Evolutionary conservation across 2,797 vertebrate species (phyloP).

Genomic region (Paguma larvata): DNA sequence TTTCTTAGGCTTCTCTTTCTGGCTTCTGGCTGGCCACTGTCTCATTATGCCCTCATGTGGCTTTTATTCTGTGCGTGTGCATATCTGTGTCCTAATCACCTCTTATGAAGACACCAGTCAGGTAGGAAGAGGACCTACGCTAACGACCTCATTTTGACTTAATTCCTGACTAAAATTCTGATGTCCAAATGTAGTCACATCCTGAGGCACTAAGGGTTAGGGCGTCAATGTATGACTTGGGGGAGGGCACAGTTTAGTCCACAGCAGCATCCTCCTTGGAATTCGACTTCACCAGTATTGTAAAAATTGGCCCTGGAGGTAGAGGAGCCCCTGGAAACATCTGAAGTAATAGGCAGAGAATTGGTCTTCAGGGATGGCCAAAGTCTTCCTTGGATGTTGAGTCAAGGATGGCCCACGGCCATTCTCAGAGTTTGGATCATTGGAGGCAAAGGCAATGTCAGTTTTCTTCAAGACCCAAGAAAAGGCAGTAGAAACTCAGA

Average conservation of each 20-base stretch:
- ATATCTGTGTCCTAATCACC: background rate
- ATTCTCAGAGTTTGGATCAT: background rate
- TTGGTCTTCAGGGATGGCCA: background rate
- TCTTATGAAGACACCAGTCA: background rate
- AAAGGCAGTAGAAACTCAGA: background rate
- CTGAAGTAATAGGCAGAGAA: background rate
- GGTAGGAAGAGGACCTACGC: accelerated
- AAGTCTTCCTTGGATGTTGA: background rate
- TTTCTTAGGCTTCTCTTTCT: background rate
- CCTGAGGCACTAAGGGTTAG: background rate
- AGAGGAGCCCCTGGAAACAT: background rate
- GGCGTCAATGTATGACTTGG: background rate
- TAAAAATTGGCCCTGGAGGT: background rate
- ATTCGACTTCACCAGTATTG: background rate
- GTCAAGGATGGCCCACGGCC: too few species aligned
- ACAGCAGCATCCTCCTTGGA: background rate
- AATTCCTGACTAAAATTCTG: background rate
- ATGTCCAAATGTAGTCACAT: background rate
- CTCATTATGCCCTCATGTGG: background rate
- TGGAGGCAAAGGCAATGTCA: background rate
- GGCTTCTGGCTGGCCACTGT: background rate
- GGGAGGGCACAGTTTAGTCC: background rate
- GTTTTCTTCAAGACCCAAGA: background rate
- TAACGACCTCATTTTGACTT: background rate
- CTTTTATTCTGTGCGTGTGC: too few species aligned